phyloP scores from a whole-genome alignment of 2,113 vertebrate genomes.

The Brachyhypopomus gauderio region DNA sequence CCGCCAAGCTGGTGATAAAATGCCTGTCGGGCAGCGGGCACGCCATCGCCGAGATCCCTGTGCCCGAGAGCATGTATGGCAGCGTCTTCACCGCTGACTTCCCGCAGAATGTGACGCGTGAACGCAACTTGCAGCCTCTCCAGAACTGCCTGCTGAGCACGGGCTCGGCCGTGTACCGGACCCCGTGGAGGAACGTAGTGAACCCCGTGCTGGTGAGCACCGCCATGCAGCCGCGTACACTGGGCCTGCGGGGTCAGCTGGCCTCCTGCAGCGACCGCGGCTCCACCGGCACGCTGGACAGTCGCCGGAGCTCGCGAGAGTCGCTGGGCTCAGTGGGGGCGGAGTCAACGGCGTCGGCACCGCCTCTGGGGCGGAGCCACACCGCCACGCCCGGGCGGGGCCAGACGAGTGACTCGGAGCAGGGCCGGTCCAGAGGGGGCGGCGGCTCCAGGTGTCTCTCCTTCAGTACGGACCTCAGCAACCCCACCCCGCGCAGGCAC shows the following conservation, averaged over 20 bases:
- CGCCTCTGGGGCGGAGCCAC: conserved; percentile 53
- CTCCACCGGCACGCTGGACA: conserved; percentile 76
- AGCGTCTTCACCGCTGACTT: conserved; percentile 80
- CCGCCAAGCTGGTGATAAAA: conserved; percentile 81
- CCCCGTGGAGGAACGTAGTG: conserved; percentile 80
- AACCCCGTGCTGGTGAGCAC: conserved; percentile 76
- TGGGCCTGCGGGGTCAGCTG: conserved; percentile 66
- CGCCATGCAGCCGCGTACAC: conserved; percentile 68
- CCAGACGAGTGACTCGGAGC: conserved; percentile 3
- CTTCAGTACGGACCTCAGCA: conserved; percentile 72
- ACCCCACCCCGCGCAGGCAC: conserved; percentile 65
- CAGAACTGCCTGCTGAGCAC: conserved; percentile 81
- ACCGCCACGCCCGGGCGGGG: conserved; percentile 32
- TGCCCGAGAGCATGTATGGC: conserved; percentile 80
- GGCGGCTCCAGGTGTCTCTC: conserved; percentile 64
- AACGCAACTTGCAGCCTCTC: conserved; percentile 73
- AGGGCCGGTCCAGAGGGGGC: conserved; percentile 37
- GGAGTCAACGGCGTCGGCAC: conserved; percentile 71
- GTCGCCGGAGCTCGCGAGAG: conserved; percentile 72
- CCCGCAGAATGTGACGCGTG: conserved; percentile 77
- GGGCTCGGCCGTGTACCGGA: conserved; percentile 74
- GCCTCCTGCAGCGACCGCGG: conserved; percentile 67
- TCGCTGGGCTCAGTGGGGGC: conserved; percentile 74
- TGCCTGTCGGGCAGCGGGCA: conserved; percentile 77
- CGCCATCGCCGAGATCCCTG: conserved; percentile 74